Base-by-base conservation (phyloP, 2,888 invertebrate species). In the Calameuta filiformis region DNA sequence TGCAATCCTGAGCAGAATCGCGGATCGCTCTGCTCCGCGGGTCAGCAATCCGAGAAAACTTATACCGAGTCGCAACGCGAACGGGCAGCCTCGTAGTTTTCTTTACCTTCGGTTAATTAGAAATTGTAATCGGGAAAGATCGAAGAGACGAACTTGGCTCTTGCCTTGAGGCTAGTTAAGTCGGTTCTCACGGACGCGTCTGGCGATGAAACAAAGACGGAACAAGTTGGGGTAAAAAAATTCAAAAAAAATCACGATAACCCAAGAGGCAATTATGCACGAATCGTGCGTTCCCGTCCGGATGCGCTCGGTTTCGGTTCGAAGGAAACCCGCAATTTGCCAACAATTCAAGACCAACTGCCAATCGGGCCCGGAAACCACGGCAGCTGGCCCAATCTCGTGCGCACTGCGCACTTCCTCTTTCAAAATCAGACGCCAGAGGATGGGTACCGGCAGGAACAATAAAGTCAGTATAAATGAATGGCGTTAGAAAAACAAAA, bases 291-390 rank as follows among this genome's bases (percentile, higher is more conserved):
- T n/a, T 73, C 35, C 40, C 69, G 30, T 69, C 69, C 69, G 69
- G 69, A 30, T 30, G 69, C 69, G 33, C n/a, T 30, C 11, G 69
- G 33, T 31, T 30, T 69, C 30, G 73, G 69, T n/a, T 75, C 77
- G 79, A 81, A 84, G 87, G 87, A 87, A 89, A 84, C 80, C 80
- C 81, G 83, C 84, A 88, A 88, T 89, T 89, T 85, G 84, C 82
- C 85, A 85, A 87, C 81, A 83, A 84, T 87, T 86, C 85, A 85
- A 79, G 40, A 40, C 85, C 88, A 87, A 87, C 87, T 88, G 88
- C 83, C 85, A 81, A 79, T 77, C 80, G 79, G 73, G 84, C 80
- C 87, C 87, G 87, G 88, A 89, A 88, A 87, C 85, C 85, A 81
- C 85, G 84, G 85, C 89, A 89, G 89, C 89, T 89, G 89, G 85